These are phyloP conservation scores for Aleiodes testaceus DNA, from an alignment of 2,888 invertebrate genomes.

Conservation along the genomic window DNA sequence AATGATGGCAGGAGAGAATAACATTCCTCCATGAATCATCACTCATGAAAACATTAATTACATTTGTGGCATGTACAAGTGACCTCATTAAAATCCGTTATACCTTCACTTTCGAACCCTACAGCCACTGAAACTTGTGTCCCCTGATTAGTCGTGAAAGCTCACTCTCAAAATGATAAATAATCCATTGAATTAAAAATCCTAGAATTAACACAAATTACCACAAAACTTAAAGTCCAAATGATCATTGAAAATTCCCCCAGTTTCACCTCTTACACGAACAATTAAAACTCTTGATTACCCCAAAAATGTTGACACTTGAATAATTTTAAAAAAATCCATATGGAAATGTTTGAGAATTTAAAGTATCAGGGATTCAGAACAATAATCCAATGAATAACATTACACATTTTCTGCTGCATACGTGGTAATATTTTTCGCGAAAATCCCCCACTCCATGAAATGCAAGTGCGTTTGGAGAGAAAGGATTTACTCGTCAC, in stretches of 20 bases:
- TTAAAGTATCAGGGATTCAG: not conserved
- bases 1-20: not conserved
- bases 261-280: too few relatives aligned
- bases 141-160: constrained; percentile 8
- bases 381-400: not conserved
- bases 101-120: constrained; percentile 33
- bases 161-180: not conserved
- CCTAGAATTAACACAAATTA: too few relatives aligned
- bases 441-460: not conserved
- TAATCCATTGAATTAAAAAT: too few relatives aligned
- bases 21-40: not conserved
- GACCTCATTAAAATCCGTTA: constrained; percentile 31
- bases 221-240: too few relatives aligned
- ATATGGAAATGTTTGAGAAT: too few relatives aligned
- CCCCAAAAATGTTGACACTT: too few relatives aligned
- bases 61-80: constrained; percentile 30
- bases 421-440: constrained; percentile 18
- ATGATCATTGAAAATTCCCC: too few relatives aligned
- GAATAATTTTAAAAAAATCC: too few relatives aligned
- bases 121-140: constrained; percentile 8
- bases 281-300: too few relatives aligned
- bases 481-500: too few relatives aligned
- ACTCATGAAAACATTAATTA: constrained; percentile 16
- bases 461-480: too few relatives aligned
- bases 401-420: constrained; percentile 8